A percentile compares a stretch with the other conserved stretches of the same genome.
These are phyloP conservation scores for Ammodytes marinus DNA, from an alignment of 2,113 vertebrate genomes.

Conservation along the genomic window DNA sequence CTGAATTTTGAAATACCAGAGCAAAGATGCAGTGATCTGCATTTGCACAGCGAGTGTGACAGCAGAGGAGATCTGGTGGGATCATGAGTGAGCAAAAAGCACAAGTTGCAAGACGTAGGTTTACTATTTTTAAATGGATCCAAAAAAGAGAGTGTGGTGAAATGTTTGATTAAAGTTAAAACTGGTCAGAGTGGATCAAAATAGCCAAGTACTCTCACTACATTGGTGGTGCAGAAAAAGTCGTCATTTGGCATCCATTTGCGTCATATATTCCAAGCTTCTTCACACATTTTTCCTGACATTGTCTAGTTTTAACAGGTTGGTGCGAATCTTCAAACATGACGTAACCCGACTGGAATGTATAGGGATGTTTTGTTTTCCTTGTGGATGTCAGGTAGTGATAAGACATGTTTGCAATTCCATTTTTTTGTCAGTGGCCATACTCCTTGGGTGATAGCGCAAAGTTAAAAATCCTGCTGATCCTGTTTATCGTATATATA, in stretches of 20 bases:
- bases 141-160: not conserved
- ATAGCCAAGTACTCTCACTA: constrained; percentile 5
- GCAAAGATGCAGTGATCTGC: constrained; percentile 4
- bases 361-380: not conserved
- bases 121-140: constrained; percentile 3
- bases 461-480: not conserved
- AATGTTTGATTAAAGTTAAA: not conserved
- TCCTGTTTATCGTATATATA: too few species aligned
- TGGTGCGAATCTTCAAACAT: too few species aligned
- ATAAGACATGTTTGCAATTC: not conserved
- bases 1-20: not conserved
- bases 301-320: constrained; percentile 8
- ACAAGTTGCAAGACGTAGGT: not conserved
- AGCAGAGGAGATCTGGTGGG: not conserved
- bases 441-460: not conserved
- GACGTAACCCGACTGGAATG: not conserved
- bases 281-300: constrained; percentile 26
- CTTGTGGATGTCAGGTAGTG: not conserved
- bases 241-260: constrained; percentile 22
- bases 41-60: not conserved
- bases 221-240: constrained; percentile 12
- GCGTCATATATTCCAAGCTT: constrained; percentile 10
- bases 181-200: constrained; percentile 15
- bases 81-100: constrained; percentile 10
- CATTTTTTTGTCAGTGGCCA: not conserved